Evolutionary conservation across 2,888 invertebrate genomes (phyloP).

Genomic region (Dermolepida albohirtum): DNA sequence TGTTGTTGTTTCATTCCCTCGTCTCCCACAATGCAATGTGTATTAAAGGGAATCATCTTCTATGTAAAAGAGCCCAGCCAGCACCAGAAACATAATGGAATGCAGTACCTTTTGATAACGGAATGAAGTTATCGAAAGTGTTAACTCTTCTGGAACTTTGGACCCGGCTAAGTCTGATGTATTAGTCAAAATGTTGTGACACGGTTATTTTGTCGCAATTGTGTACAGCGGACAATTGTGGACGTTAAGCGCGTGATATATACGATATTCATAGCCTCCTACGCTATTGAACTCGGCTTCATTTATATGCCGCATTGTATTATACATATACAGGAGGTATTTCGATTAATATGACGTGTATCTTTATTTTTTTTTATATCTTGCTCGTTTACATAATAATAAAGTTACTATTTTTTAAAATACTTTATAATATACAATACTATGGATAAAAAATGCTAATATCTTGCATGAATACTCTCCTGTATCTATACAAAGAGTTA

Average conservation of each 20-base stretch:
- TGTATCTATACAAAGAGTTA: too few relatives aligned
- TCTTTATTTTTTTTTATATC: constrained; percentile 3
- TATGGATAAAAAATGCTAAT: too few relatives aligned
- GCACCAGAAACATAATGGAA: constrained; percentile 22
- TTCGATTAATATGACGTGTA: constrained; percentile 2
- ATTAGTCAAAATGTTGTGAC: constrained; percentile 50
- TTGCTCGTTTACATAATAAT: constrained; percentile 21
- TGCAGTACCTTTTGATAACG: constrained; percentile 30
- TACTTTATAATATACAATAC: background rate
- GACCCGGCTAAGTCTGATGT: constrained; percentile 45
- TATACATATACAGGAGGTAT: background rate
- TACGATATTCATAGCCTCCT: constrained; percentile 41
- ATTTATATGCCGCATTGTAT: constrained; percentile 23
- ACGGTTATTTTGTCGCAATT: constrained; percentile 38
- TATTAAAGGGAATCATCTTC: constrained; percentile 28
- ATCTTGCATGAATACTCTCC: too few relatives aligned
- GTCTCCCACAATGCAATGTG: constrained; percentile 10
- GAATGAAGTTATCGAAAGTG: constrained; percentile 46
- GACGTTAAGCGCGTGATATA: constrained; percentile 45
- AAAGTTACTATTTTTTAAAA: background rate
- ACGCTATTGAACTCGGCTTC: constrained; percentile 24
- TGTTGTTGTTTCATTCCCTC: constrained; percentile 1
- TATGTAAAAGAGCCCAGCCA: background rate
- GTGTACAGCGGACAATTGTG: constrained; percentile 24
- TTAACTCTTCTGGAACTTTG: constrained; percentile 32